Percentiles rank a stretch among this genome's conserved stretches.
These are phyloP conservation scores for Ostrea edulis DNA, from an alignment of 1,140 invertebrate genomes.

Conservation along the genomic window DNA sequence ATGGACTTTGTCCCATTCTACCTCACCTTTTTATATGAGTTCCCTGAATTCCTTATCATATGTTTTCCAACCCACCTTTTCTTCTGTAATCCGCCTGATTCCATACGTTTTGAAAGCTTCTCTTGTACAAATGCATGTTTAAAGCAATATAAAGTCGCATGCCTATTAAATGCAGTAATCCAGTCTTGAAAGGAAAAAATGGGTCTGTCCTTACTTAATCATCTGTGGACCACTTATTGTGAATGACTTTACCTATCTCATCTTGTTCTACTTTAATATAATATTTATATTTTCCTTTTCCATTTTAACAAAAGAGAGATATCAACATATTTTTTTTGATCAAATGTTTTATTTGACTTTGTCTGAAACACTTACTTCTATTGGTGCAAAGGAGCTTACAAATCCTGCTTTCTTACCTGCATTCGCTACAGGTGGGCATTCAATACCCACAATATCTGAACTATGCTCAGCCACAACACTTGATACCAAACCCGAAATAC, in stretches of 20 bases:
- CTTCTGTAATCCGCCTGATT: constrained; percentile 1
- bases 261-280: not conserved
- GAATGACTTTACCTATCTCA: not conserved
- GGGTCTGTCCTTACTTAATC: not conserved
- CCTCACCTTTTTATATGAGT: constrained; percentile 22
- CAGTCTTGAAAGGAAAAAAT: not conserved
- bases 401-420: not conserved
- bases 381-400: not conserved
- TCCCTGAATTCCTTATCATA: constrained; percentile 33
- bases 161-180: constrained; percentile 4
- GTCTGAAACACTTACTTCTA: not conserved
- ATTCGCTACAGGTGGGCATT: not conserved
- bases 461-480: not conserved
- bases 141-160: not conserved
- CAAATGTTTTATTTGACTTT: not conserved
- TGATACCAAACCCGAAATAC: no score
- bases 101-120: no score
- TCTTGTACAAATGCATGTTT: constrained; percentile 6
- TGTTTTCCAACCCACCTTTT: not conserved
- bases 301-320: constrained; percentile 9
- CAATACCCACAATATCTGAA: constrained; percentile 3
- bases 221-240: not conserved
- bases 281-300: constrained; percentile 2
- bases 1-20: constrained; percentile 18
- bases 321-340: constrained; percentile 13